These are phyloP conservation scores for Ophion ellenae DNA, from an alignment of 2,888 invertebrate genomes.

Conservation along the genomic window DNA sequence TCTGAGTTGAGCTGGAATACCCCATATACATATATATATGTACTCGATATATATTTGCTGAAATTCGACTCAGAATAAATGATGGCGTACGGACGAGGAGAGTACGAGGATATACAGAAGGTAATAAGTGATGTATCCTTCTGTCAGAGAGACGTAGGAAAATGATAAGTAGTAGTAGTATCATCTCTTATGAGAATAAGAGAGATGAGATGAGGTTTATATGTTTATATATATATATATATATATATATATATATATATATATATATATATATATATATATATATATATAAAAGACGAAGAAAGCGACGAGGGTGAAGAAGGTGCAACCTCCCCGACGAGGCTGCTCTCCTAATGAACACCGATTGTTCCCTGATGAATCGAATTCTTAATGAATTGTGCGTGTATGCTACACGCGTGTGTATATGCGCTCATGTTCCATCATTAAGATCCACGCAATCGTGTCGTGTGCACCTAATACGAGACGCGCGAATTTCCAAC, in stretches of 20 bases:
- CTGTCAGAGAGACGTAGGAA: constrained; percentile 58
- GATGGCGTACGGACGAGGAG: constrained; percentile 25
- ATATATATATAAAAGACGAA: background rate
- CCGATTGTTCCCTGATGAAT: constrained; percentile 81
- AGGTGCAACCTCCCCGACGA: constrained; percentile 66
- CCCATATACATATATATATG: background rate
- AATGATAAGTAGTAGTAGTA: constrained; percentile 58
- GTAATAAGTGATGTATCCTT: constrained; percentile 65
- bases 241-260: too few relatives aligned
- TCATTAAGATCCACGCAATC: background rate
- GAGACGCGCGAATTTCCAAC: constrained; percentile 46
- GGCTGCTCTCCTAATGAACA: constrained; percentile 76
- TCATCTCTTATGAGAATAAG: constrained; percentile 17
- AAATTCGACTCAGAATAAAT: constrained; percentile 9
- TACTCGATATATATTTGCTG: background rate
- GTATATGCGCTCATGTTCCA: background rate
- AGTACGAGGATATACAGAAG: constrained; percentile 17
- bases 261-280: too few relatives aligned
- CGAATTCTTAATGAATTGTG: constrained; percentile 82
- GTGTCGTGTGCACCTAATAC: background rate
- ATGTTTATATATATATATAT: background rate
- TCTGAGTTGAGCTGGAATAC: too few relatives aligned
- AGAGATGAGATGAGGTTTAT: background rate
- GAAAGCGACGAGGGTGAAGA: constrained; percentile 59
- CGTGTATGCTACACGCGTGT: constrained; percentile 64